A percentile compares a stretch with the other conserved stretches of the same genome.
These are phyloP conservation scores for Cyanocitta stelleri DNA, from an alignment of 2,113 vertebrate species.

Conservation along the genomic window DNA sequence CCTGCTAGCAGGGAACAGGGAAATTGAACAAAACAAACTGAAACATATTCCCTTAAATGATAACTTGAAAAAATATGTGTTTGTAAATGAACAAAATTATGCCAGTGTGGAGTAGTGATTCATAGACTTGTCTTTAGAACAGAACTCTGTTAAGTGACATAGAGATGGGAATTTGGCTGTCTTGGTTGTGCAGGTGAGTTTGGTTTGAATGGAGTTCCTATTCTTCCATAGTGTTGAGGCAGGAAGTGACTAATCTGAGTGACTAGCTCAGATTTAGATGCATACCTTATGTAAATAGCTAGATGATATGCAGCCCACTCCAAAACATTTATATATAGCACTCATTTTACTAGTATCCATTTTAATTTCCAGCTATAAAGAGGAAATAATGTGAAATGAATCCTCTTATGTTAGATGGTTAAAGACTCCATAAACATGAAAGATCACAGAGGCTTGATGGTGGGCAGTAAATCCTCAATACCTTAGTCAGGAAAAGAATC, in stretches of 20 bases:
- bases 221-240: background rate
- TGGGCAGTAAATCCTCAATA: background rate
- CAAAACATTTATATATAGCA: background rate
- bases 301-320: background rate
- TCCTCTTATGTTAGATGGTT: background rate
- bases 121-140: background rate
- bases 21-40: background rate
- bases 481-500: background rate
- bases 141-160: background rate
- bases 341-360: background rate
- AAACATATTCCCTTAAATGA: background rate
- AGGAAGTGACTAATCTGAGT: background rate
- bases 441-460: background rate
- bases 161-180: background rate
- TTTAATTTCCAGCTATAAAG: background rate
- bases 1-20: background rate
- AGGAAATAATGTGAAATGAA: background rate
- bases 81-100: background rate
- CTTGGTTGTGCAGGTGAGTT: background rate
- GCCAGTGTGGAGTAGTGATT: background rate
- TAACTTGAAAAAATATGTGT: background rate
- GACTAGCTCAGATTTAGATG: background rate
- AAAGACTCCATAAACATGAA: background rate
- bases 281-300: background rate
- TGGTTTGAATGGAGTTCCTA: background rate